phyloP scores from a whole-genome alignment of 64 coral and sea anemone genomes.

The Montipora foliosa region DNA sequence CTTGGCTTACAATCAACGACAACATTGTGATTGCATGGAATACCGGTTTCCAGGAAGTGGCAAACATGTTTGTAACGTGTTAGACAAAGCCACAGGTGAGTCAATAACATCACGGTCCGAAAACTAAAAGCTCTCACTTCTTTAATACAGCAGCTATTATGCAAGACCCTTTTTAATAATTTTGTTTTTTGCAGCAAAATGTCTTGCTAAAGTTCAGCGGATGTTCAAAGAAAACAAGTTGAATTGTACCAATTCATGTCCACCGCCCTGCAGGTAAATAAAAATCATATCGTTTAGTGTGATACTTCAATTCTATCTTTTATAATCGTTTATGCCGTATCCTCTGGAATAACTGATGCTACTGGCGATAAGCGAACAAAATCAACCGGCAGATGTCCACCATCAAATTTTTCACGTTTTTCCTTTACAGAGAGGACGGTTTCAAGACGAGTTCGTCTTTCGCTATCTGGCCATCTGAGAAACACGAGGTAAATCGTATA shows the following conservation, averaged over 20 bases:
- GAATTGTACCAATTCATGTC: constrained; percentile 54
- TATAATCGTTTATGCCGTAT: too few species aligned
- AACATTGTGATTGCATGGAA: constrained; percentile 50
- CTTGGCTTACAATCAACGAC: constrained; percentile 37
- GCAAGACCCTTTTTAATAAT: background rate
- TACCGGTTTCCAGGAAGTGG: constrained; percentile 59
- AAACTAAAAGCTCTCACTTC: too few species aligned
- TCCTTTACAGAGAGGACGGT: background rate
- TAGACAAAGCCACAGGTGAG: background rate
- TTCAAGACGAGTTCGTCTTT: constrained; percentile 38
- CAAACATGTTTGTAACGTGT: constrained; percentile 23
- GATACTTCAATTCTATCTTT: background rate
- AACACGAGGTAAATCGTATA: constrained; percentile 2
- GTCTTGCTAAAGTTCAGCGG: constrained; percentile 42
- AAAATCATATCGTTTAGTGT: background rate
- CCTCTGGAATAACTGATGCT: background rate
- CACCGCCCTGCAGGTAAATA: constrained; percentile 66
- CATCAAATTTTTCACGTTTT: background rate
- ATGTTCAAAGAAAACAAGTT: constrained; percentile 64
- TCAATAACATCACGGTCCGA: background rate
- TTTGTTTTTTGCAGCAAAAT: constrained; percentile 41
- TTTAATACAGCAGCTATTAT: background rate
- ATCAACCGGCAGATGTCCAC: background rate
- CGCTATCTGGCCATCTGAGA: constrained; percentile 29
- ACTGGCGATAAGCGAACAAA: background rate